phyloP scores from a whole-genome alignment of 2,888 invertebrate species.

The Sphaerophoria rueppellii region DNA sequence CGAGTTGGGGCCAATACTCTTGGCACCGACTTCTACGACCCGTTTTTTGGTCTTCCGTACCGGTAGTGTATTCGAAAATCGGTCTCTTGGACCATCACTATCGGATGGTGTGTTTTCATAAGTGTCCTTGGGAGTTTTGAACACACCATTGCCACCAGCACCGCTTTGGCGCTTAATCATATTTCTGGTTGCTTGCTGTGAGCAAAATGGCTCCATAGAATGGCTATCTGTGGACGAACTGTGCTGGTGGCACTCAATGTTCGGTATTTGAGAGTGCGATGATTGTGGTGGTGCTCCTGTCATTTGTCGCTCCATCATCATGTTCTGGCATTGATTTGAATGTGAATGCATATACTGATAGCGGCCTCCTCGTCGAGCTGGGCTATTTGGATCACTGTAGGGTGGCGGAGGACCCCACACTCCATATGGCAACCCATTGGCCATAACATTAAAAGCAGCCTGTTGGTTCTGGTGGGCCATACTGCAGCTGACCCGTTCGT shows the following conservation, averaged over 20 bases:
- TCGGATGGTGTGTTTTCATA: constrained; percentile 84
- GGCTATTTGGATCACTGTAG: constrained; percentile 91
- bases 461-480: constrained; percentile 75
- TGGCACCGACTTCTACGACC: constrained; percentile 82
- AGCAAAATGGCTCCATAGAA: constrained; percentile 75
- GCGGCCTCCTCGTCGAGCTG: constrained; percentile 84
- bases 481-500: constrained; percentile 75
- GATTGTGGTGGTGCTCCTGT: constrained; percentile 60
- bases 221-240: constrained; percentile 75
- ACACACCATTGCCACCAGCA: constrained; percentile 69
- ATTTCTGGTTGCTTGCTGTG: constrained; percentile 74
- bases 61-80: constrained; percentile 84
- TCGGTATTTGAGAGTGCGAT: constrained; percentile 71
- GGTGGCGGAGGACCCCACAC: constrained; percentile 95
- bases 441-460: constrained; percentile 84
- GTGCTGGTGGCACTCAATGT: constrained; percentile 75
- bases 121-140: constrained; percentile 82
- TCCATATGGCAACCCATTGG: constrained; percentile 83
- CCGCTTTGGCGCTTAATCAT: constrained; percentile 80
- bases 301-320: constrained; percentile 75
- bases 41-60: constrained; percentile 84
- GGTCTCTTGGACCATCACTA: constrained; percentile 81
- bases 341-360: constrained; percentile 78
- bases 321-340: constrained; percentile 74
- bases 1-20: constrained; percentile 80